Evolutionary conservation across 2,888 invertebrate species (phyloP).

Genomic region (Sarcophaga carnaria): DNA sequence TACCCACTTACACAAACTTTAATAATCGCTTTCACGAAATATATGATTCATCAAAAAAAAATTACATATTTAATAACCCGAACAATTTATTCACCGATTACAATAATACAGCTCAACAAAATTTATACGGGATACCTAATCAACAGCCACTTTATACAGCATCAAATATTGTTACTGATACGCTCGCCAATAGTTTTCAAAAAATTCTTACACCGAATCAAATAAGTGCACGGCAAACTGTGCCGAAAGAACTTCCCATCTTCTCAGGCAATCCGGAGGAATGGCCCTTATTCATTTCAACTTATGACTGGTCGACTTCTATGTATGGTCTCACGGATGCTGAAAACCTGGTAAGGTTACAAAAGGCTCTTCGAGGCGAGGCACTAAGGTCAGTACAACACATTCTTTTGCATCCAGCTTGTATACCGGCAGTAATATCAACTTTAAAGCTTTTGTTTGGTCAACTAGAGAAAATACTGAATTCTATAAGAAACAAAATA

Average conservation of each 20-base stretch:
- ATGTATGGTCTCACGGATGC: slow-evolving; percentile 47
- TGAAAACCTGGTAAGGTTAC: slow-evolving; percentile 43
- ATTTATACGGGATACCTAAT: not conserved
- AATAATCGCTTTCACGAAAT: not conserved
- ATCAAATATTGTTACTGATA: not conserved
- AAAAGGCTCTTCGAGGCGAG: slow-evolving; percentile 19
- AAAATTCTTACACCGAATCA: slow-evolving; percentile 1
- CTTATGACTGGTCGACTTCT: slow-evolving; percentile 49
- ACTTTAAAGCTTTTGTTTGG: slow-evolving; percentile 30
- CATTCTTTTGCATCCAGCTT: slow-evolving; percentile 39
- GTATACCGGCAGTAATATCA: slow-evolving; percentile 31
- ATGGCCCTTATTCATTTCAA: slow-evolving; percentile 35
- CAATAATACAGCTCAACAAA: not conserved
- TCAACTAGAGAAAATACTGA: too few species aligned
- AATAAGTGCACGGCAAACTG: slow-evolving; percentile 8
- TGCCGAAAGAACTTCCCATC: slow-evolving; percentile 16
- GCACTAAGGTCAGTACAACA: slow-evolving; percentile 9
- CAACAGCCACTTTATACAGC: not conserved
- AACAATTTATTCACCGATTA: not conserved
- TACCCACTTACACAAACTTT: not conserved
- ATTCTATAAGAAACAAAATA: slow-evolving; percentile 15
- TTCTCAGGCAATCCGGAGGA: slow-evolving; percentile 19
- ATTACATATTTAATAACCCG: not conserved
- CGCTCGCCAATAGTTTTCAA: too few species aligned
- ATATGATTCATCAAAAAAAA: not conserved